Evolutionary conservation across 1,140 invertebrate genomes (phyloP).

Genomic region (Sycophila sp.): DNA sequence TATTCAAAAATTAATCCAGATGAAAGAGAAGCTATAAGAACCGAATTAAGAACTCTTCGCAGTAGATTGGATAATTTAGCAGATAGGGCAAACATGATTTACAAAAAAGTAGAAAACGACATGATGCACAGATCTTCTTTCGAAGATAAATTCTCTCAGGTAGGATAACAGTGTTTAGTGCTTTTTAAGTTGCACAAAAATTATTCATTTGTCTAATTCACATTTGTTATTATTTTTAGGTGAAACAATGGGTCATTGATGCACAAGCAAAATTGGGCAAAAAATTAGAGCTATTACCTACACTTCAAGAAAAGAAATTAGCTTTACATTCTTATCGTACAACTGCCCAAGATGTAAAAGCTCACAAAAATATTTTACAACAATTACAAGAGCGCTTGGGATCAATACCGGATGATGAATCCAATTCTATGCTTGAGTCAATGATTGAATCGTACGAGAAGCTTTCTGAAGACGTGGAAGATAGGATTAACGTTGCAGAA

Average conservation of each 20-base stretch:
- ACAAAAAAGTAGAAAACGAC: slow-evolving; percentile 86
- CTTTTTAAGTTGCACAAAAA: neutral
- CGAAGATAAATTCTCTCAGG: slow-evolving; percentile 86
- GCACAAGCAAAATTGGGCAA: slow-evolving; percentile 75
- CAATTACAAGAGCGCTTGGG: slow-evolving; percentile 82
- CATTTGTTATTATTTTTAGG: slow-evolving; percentile 67
- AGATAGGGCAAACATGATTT: slow-evolving; percentile 84
- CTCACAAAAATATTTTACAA: slow-evolving; percentile 81
- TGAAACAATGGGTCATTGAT: slow-evolving; percentile 83
- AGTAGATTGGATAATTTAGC: slow-evolving; percentile 85
- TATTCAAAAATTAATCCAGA: slow-evolving; percentile 88
- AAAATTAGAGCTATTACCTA: slow-evolving; percentile 76
- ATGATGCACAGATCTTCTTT: slow-evolving; percentile 89
- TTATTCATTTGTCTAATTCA: neutral
- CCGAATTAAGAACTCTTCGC: slow-evolving; percentile 82
- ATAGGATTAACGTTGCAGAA: slow-evolving; percentile 74
- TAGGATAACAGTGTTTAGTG: slow-evolving; percentile 36
- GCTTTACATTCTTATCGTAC: slow-evolving; percentile 80
- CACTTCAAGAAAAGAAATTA: slow-evolving; percentile 86
- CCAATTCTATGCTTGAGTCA: slow-evolving; percentile 74
- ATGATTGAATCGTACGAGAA: slow-evolving; percentile 77
- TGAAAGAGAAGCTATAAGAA: slow-evolving; percentile 84
- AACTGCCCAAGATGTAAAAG: slow-evolving; percentile 82
- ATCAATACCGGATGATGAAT: slow-evolving; percentile 78
- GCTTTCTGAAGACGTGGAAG: slow-evolving; percentile 74